These are phyloP conservation scores for Vipera ursinii DNA, from an alignment of 2,797 vertebrate species.

Conservation along the genomic window DNA sequence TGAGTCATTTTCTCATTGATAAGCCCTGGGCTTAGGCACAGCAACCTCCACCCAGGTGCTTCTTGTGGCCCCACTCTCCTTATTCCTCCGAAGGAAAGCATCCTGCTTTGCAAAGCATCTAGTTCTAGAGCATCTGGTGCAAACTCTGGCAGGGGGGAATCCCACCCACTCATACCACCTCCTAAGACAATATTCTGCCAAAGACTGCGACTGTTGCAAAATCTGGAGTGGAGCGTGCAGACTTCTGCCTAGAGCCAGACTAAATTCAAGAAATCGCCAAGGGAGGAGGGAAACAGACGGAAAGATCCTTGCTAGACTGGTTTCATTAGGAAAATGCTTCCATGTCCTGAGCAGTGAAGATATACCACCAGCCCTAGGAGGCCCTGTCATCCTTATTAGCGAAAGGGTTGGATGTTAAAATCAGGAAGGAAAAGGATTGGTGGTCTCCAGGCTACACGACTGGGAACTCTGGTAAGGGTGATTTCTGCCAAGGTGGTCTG, in stretches of 20 bases:
- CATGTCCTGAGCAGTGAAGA: no score
- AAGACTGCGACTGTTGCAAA: conserved; percentile 72
- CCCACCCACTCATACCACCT: conserved; percentile 77
- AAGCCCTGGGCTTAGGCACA: no score
- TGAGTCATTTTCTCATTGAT: conserved; percentile 69
- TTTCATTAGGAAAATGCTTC: conserved; percentile 45
- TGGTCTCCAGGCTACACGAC: neutral
- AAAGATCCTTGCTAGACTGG: conserved; percentile 36
- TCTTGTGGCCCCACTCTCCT: conserved; percentile 49
- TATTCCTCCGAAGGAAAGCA: conserved; percentile 64
- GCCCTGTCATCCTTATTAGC: conserved; percentile 53
- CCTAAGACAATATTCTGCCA: conserved; percentile 71
- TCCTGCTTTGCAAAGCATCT: conserved; percentile 24
- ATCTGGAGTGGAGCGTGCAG: conserved; percentile 76
- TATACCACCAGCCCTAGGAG: neutral
- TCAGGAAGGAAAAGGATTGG: conserved; percentile 29
- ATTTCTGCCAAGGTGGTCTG: neutral
- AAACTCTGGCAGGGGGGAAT: conserved; percentile 74
- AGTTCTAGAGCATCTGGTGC: conserved; percentile 35
- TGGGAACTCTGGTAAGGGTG: fast-evolving
- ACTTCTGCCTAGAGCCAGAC: conserved; percentile 54
- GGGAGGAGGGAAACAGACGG: conserved; percentile 30
- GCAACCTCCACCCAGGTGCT: conserved; percentile 65
- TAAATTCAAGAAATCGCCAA: conserved; percentile 49
- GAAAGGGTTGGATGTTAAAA: conserved; percentile 57